phyloP scores from a whole-genome alignment of 2,888 invertebrate species.

The Dendrolimus houi region DNA sequence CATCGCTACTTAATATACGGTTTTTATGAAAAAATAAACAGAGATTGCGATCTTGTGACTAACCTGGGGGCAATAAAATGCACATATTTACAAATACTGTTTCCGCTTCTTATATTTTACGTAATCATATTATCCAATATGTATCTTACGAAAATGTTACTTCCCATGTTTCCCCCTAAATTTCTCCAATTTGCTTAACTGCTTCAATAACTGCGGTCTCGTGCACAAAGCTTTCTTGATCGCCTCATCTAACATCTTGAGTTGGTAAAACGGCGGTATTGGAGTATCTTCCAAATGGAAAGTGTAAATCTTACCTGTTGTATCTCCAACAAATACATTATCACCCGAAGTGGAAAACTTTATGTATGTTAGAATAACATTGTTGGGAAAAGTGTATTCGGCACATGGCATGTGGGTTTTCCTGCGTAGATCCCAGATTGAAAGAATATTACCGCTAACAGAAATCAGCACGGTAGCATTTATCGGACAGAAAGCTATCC shows the following conservation, averaged over 20 bases:
- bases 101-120: too few species aligned
- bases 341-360: constrained; percentile 81
- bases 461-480: constrained; percentile 85
- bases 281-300: constrained; percentile 86
- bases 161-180: constrained; percentile 21
- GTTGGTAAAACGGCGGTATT: constrained; percentile 82
- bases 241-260: constrained; percentile 77
- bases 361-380: constrained; percentile 65
- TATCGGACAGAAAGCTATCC: constrained; percentile 83
- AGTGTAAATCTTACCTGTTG: constrained; percentile 79
- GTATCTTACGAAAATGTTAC: background rate
- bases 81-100: too few species aligned
- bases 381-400: constrained; percentile 65
- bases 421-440: constrained; percentile 87
- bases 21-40: too few species aligned
- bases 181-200: constrained; percentile 75
- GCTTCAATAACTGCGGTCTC: constrained; percentile 76
- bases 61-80: too few species aligned
- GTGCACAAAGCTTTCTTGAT: constrained; percentile 79
- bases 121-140: too few species aligned
- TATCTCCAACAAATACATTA: constrained; percentile 82
- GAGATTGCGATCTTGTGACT: too few species aligned
- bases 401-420: constrained; percentile 83
- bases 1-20: too few species aligned
- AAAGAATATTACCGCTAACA: constrained; percentile 79